Percentiles rank a stretch among this genome's conserved stretches.
These are phyloP conservation scores for Falcunculus frontatus DNA, from an alignment of 2,113 vertebrate species.

Conservation along the genomic window DNA sequence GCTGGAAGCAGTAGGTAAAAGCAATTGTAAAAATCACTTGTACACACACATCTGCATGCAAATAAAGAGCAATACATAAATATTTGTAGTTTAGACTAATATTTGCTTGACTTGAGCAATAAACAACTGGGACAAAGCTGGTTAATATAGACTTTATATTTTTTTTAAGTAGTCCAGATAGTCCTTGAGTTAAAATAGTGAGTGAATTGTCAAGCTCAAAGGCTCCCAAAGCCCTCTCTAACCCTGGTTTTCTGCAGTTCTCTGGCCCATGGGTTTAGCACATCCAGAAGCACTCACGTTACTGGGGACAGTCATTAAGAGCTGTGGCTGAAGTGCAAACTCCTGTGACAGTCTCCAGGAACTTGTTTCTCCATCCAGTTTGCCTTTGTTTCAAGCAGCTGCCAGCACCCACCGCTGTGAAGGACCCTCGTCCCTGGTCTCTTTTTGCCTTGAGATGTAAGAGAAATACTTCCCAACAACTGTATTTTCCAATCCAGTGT, in stretches of 20 bases:
- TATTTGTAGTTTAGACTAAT: neutral
- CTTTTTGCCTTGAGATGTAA: neutral
- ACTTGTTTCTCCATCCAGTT: neutral
- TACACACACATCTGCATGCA: neutral
- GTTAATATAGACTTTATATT: neutral
- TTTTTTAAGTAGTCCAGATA: neutral
- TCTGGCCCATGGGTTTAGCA: neutral
- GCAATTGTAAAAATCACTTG: neutral
- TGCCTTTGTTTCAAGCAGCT: neutral
- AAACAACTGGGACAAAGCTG: neutral
- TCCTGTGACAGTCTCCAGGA: neutral
- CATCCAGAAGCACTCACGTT: neutral
- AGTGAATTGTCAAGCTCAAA: neutral
- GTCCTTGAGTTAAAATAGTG: neutral
- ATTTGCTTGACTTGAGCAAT: neutral
- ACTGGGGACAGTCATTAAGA: neutral
- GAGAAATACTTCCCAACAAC: neutral
- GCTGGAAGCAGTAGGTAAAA: neutral
- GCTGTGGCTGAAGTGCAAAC: neutral
- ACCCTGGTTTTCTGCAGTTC: neutral
- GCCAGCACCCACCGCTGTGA: neutral
- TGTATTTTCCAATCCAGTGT: neutral
- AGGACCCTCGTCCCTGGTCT: neutral
- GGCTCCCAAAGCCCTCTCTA: neutral
- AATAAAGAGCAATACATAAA: neutral